A percentile compares a stretch with the other conserved stretches of the same genome.
Evolutionary conservation across 2,888 invertebrate species (phyloP).

Genomic region (Ethmia dodecea): DNA sequence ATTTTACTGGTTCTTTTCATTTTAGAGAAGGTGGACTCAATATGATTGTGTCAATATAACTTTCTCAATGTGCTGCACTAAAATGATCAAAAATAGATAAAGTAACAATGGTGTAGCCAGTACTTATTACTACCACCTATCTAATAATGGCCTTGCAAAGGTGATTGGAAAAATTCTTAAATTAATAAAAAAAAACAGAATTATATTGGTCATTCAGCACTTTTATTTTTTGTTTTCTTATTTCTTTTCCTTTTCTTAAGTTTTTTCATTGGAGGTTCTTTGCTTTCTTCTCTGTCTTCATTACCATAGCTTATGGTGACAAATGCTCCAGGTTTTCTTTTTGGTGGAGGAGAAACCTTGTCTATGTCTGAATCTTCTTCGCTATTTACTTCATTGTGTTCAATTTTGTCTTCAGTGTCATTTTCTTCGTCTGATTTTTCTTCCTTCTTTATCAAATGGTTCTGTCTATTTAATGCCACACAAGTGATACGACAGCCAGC

Average conservation of each 20-base stretch:
- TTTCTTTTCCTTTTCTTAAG: conserved; percentile 53
- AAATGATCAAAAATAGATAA: too few species aligned
- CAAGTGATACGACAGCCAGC: conserved; percentile 87
- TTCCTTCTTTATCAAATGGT: conserved; percentile 56
- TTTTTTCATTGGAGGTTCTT: conserved; percentile 44
- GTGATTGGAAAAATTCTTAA: background rate
- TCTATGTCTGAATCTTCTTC: conserved; percentile 29
- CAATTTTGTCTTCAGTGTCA: conserved; percentile 18
- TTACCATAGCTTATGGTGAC: conserved; percentile 56
- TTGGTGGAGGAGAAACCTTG: conserved; percentile 23
- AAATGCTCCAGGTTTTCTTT: conserved; percentile 59
- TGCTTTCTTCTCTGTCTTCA: conserved; percentile 29
- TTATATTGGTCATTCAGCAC: conserved; percentile 3
- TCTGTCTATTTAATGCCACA: conserved; percentile 76
- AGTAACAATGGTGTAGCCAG: too few species aligned
- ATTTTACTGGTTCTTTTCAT: too few species aligned
- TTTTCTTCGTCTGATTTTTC: conserved; percentile 35
- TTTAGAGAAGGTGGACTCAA: too few species aligned
- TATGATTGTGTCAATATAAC: too few species aligned
- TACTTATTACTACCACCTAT: background rate
- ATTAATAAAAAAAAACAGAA: background rate
- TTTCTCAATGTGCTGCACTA: too few species aligned
- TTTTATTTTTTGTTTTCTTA: conserved; percentile 28
- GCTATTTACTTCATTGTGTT: conserved; percentile 28
- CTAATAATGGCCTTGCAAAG: background rate